Evolutionary conservation across 2,113 vertebrate species (phyloP).

Genomic region (Anarrhichthys ocellatus): DNA sequence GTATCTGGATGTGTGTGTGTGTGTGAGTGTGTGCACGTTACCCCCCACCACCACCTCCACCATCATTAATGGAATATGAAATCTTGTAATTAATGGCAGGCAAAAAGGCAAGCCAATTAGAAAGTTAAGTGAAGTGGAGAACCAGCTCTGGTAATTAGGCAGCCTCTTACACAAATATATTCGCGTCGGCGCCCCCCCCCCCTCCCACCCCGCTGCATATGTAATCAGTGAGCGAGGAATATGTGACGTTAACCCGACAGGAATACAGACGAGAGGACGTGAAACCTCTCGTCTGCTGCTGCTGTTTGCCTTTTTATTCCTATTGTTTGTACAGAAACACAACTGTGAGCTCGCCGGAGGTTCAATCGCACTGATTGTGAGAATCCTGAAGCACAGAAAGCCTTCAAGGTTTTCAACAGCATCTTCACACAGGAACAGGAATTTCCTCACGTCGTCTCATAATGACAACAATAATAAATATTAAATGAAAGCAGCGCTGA

Average conservation of each 20-base stretch:
- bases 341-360: constrained; percentile 11
- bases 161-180: constrained; percentile 88
- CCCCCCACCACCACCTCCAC: constrained; percentile 48
- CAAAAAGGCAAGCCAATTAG: constrained; percentile 98
- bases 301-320: constrained; percentile 36
- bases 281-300: constrained; percentile 24
- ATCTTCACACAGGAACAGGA: background rate
- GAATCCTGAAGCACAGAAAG: background rate
- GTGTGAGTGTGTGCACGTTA: constrained; percentile 36
- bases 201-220: constrained; percentile 69
- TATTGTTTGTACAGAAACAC: constrained; percentile 9
- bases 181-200: constrained; percentile 56
- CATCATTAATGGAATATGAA: constrained; percentile 96
- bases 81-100: constrained; percentile 97
- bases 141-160: constrained; percentile 91
- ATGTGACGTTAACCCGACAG: constrained; percentile 57
- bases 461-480: too few relatives aligned
- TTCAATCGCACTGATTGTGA: background rate
- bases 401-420: background rate
- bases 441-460: background rate
- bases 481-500: too few relatives aligned
- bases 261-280: constrained; percentile 61
- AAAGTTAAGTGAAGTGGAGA: constrained; percentile 98
- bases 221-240: constrained; percentile 69
- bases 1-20: constrained; percentile 38